A percentile compares a stretch with the other conserved stretches of the same genome.
Evolutionary conservation across 2,888 invertebrate genomes (phyloP).

Genomic region (Noctuana brunneofusca): DNA sequence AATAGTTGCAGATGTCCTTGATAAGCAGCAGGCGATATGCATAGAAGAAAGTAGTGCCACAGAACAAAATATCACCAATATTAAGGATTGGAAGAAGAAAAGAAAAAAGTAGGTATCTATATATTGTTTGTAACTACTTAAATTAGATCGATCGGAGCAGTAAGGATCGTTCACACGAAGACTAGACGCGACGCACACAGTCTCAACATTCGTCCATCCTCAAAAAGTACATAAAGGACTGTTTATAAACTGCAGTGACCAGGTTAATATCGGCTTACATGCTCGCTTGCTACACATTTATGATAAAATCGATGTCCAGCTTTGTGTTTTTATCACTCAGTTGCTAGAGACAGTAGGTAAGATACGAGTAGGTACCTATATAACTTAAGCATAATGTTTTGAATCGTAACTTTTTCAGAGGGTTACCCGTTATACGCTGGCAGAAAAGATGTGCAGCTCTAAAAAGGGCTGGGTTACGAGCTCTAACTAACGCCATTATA

Average conservation of each 20-base stretch:
- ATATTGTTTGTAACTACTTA: too few species aligned
- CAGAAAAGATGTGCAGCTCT: slow-evolving; percentile 60
- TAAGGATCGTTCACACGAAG: too few species aligned
- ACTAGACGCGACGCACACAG: too few species aligned
- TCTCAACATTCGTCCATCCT: too few species aligned
- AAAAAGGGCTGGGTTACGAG: slow-evolving; percentile 62
- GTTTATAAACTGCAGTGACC: too few species aligned
- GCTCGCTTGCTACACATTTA: too few species aligned
- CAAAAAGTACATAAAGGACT: too few species aligned
- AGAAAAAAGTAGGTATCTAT: slow-evolving; percentile 42
- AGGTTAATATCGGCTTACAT: too few species aligned
- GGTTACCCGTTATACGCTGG: slow-evolving; percentile 59
- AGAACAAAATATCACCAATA: slow-evolving; percentile 37
- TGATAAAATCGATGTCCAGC: too few species aligned
- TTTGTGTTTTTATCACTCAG: too few species aligned
- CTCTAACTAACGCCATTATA: slow-evolving; percentile 57
- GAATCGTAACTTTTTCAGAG: slow-evolving; percentile 44
- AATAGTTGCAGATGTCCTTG: slow-evolving; percentile 57
- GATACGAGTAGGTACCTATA: neutral
- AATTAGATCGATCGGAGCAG: too few species aligned
- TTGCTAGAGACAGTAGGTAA: too few species aligned
- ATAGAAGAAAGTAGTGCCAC: slow-evolving; percentile 58
- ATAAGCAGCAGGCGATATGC: slow-evolving; percentile 59
- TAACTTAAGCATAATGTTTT: neutral
- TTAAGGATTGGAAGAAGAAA: slow-evolving; percentile 53